These are phyloP conservation scores for Riparia riparia DNA, from an alignment of 2,113 vertebrate species.

Conservation along the genomic window DNA sequence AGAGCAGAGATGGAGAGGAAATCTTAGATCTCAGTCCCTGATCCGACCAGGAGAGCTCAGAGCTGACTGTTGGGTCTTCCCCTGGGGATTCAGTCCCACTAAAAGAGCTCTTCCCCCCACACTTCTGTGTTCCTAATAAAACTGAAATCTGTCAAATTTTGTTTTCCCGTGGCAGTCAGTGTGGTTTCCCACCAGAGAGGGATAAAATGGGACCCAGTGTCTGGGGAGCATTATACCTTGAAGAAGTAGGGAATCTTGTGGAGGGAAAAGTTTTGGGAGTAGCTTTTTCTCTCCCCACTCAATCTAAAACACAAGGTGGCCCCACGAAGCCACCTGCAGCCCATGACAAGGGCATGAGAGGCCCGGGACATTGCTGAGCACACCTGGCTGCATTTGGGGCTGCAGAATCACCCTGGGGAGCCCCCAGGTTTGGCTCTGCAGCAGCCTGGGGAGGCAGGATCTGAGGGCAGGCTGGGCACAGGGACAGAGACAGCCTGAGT, in stretches of 20 bases:
- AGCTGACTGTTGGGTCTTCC: not conserved
- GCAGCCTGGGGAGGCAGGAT: not conserved
- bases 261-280: not conserved
- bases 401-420: not conserved
- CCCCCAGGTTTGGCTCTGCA: not conserved
- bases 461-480: not conserved
- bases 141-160: not conserved
- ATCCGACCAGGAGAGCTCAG: not conserved
- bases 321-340: not conserved
- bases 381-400: not conserved
- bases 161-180: not conserved
- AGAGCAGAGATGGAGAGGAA: not conserved
- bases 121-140: not conserved
- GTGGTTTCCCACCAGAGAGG: not conserved
- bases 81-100: not conserved
- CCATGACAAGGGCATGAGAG: not conserved
- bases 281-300: not conserved
- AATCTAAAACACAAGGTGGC: not conserved
- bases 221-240: rapidly evolving
- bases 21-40: not conserved
- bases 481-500: not conserved
- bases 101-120: rapidly evolving
- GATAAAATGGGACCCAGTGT: not conserved
- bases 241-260: not conserved
- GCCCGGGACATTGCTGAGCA: not conserved